Base-by-base conservation (phyloP, 2,113 vertebrate species). In the Blennius ocellaris region DNA sequence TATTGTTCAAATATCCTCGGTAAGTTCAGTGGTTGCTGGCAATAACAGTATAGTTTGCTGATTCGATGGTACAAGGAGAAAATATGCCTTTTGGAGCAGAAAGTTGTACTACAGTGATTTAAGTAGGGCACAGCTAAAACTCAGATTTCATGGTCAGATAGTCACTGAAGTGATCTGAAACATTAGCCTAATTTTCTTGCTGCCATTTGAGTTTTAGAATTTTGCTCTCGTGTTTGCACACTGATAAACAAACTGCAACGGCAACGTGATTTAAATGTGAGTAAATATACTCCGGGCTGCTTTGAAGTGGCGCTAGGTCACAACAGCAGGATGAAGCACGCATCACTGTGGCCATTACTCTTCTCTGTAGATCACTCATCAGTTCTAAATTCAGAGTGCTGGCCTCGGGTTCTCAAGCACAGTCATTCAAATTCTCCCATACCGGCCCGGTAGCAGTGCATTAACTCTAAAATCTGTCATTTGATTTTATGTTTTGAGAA, bases 101-200 rank as follows among this genome's bases (percentile, higher is more conserved):
- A 62, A 61, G 9, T 59, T 65, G 16, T 12, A 30, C 21, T 39
- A 9, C 16, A 36, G 40, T 49, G 9, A 14, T 62, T 43, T 45
- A 81, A 75, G 54, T 75, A 60, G 80, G 69, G 40, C 70, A 48
- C 5, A 8, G 54, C 41, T 66, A 37, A 70, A 74, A 69, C 54
- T 66, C 1, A n/a, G 49, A 52, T 75, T 81, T 52, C 59, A 15
- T 47, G 40, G 79, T 76, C 58, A 76, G 49, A 56, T 63, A 11
- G 50, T 5, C 6, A 48, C 40, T 48, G 38, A 63, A 69, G 54
- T 11, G 10, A 9, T 52, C 38, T 64, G 40, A 4, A 36, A 41
- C 11, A 52, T 15, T 14, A 60, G 11, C 43, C 54, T n/a, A 14
- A 74, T 75, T 69, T 66, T 30, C 11, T 12, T 64, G 14, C 39